Evolutionary conservation across 2,888 invertebrate species (phyloP), one percentile per base, ranked within the genome.

Genomic region (Antitype chi): DNA sequence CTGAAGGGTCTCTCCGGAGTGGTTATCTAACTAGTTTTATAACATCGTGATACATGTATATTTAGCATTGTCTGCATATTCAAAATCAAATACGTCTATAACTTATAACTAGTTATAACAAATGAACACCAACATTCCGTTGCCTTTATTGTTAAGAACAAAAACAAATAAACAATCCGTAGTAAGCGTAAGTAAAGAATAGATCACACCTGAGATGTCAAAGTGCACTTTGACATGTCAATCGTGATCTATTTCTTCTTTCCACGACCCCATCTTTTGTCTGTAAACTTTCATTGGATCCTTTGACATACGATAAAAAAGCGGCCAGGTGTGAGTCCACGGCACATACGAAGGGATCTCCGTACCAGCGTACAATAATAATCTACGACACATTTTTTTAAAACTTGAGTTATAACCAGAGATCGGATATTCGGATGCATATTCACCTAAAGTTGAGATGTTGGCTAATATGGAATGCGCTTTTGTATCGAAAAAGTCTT

Each of bases 261-360:
- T 63, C 38, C 2, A 25, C n/a, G 23, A 60, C 15, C 11, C 15
- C 5, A 9, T 49, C 32, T 62, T 38, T 70, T 64, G 63, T 68
- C 20, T 52, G 25, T n/a, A 47, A 53, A 47, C n/a, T 77, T 77
- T 49, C n/a, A 82, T 49, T 38, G 28, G 8, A 15, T 75, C 38
- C 66, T 76, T 69, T 68, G 59, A 71, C 68, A 25, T 49, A n/a
- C 38, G 60, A 53, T 59, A 60, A 85, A 71, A 74, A 63, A 59
- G 63, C 9, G 11, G 38, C n/a, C 28, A 47, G 38, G 47, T 25
- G 57, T 7, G 57, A 57, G 17, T 2, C 25, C 57, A 15, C 8
- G 25, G 8, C 57, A 15, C 25, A 57, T 7, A 28, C 25, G 2
- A 25, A 17, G 25, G 25, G 25, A 15, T 57, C 32, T 1, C 13